Evolutionary conservation across 2,797 vertebrate genomes (phyloP).

Genomic region (Pogonophryne albipinna): DNA sequence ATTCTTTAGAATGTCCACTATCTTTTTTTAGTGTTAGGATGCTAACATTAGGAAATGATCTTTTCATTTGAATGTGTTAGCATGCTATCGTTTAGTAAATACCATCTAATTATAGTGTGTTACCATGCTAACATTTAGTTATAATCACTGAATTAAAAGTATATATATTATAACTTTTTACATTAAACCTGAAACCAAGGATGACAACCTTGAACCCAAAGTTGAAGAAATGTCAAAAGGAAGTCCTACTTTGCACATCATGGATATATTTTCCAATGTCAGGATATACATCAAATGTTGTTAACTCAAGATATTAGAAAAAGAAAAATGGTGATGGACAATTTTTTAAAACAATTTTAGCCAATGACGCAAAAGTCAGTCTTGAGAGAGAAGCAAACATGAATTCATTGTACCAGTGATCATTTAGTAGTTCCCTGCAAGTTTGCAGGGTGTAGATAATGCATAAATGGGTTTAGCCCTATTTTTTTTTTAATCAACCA

Average conservation of each 20-base stretch:
- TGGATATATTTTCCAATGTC: background rate
- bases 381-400: background rate
- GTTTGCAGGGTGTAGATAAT: background rate
- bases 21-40: background rate
- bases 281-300: background rate
- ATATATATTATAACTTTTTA: too few species aligned
- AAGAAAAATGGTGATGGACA: background rate
- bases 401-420: conserved; percentile 1
- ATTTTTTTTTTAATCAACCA: background rate
- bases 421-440: background rate
- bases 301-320: background rate
- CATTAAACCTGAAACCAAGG: background rate
- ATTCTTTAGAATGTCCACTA: background rate
- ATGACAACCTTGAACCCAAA: background rate
- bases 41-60: background rate
- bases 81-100: too few species aligned
- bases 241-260: too few species aligned
- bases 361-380: too few species aligned
- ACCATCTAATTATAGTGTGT: background rate
- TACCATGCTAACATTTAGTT: background rate
- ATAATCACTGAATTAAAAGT: background rate
- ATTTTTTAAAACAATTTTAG: background rate
- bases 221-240: background rate
- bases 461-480: background rate
- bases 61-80: too few species aligned